Base-by-base conservation (phyloP, 35 echinoderm and acorn worm genomes). In the Ophioderma brevispina region DNA sequence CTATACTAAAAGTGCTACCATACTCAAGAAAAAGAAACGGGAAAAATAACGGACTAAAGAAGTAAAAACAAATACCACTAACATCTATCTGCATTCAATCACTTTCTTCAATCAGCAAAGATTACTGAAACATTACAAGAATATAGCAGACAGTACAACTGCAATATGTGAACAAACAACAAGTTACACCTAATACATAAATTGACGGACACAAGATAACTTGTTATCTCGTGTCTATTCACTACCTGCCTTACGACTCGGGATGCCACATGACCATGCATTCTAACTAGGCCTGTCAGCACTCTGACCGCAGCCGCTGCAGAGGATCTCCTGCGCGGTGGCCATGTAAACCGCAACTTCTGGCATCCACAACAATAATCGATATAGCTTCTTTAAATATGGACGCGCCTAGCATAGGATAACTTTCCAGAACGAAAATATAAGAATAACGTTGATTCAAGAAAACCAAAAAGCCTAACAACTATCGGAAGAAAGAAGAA, bases 331-430 rank as follows among this genome's bases (percentile, higher is more conserved):
- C 90, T 40, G 90, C 81, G 17, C 90, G 5, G 0, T 78, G 37
- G 37, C 90, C n/a, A 64, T 92, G 90, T 0, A 86, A n/a, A 6
- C 2, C 90, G 75, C 32, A 82, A 93, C 83, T 19, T 33, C 25
- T 23, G 39, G 0, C 39, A 77, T 36, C 87, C 81, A 1, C n/a
- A 75, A 31, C 8, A 77, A 77, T 33, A 82, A 38, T 5, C 33
- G 37, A 50, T 23, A 93, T 30, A 13, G 80, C 49, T 32, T 81
- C 76, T 31, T 83, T 88, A 17, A 82, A 21, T 77, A 23, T 39
- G 86, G 30, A 85, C 76, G 82, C 91, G 89, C 31, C 90, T 77
- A 1, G 82, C 32, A 37, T 92, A 92, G 13, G 90, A 92, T 35
- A 92, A 15, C 28, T 92, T 39, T 34, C 77, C 87, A 23, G 33